Conservation (phyloP, 2,888 invertebrate species). For the Stramonita haemastoma region DNA sequence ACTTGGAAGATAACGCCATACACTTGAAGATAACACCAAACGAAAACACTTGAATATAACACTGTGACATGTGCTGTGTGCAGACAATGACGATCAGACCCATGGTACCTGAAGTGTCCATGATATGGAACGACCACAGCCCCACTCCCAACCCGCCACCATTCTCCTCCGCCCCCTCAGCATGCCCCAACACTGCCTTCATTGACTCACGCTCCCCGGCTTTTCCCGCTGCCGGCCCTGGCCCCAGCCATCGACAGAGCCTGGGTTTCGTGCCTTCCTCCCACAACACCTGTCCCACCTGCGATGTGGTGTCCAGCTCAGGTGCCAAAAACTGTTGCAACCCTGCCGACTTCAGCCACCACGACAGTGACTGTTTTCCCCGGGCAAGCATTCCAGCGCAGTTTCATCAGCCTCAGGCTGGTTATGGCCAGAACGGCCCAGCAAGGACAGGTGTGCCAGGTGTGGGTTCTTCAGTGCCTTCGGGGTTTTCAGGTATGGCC, state of each 20-base stretch:
- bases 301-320: background rate
- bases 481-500: background rate
- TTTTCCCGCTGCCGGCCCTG: background rate
- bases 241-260: background rate
- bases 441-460: background rate
- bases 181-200: slow-evolving; percentile 33
- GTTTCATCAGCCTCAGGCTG: background rate
- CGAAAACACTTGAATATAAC: no score
- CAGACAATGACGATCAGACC: slow-evolving; percentile 69
- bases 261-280: background rate
- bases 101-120: slow-evolving; percentile 75
- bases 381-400: background rate
- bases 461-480: background rate
- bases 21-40: no score
- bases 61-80: background rate
- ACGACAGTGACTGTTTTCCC: background rate
- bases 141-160: background rate
- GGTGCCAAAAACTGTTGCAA: background rate
- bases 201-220: background rate
- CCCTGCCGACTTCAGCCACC: background rate
- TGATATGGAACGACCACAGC: slow-evolving; percentile 61
- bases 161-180: background rate
- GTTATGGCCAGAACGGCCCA: background rate
- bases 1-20: no score
- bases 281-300: background rate